These are phyloP conservation scores for Mungos mungo DNA, from an alignment of 2,113 vertebrate genomes.

Conservation along the genomic window DNA sequence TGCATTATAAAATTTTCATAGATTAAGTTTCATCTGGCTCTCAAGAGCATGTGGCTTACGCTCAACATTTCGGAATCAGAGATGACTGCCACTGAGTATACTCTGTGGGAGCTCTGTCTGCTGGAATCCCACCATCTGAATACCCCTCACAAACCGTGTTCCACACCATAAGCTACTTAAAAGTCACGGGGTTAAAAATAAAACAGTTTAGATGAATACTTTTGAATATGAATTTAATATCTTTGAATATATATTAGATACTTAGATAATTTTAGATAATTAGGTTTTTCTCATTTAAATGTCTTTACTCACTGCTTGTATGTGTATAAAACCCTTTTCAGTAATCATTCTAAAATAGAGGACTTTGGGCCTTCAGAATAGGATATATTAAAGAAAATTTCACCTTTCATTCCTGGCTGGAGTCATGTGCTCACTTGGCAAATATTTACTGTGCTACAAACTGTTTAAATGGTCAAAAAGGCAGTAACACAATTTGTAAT, in stretches of 20 bases:
- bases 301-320: background rate
- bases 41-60: background rate
- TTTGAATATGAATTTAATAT: background rate
- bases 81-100: background rate
- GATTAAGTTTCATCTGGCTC: background rate
- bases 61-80: background rate
- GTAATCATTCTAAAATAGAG: conserved; percentile 1
- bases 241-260: background rate
- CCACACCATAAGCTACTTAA: background rate
- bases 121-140: background rate
- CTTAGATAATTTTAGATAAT: background rate
- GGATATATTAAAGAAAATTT: background rate
- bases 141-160: background rate
- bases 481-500: background rate
- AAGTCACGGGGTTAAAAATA: background rate
- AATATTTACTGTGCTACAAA: background rate
- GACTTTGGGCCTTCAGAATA: background rate
- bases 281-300: background rate
- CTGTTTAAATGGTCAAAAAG: background rate
- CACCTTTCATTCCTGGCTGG: background rate
- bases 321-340: background rate
- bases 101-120: background rate
- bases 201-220: background rate
- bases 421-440: background rate
- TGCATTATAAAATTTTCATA: background rate